Percentiles rank a stretch among this genome's conserved stretches.
phyloP scores from a whole-genome alignment of 1,140 invertebrate genomes.

The Drosophila ohnishii region DNA sequence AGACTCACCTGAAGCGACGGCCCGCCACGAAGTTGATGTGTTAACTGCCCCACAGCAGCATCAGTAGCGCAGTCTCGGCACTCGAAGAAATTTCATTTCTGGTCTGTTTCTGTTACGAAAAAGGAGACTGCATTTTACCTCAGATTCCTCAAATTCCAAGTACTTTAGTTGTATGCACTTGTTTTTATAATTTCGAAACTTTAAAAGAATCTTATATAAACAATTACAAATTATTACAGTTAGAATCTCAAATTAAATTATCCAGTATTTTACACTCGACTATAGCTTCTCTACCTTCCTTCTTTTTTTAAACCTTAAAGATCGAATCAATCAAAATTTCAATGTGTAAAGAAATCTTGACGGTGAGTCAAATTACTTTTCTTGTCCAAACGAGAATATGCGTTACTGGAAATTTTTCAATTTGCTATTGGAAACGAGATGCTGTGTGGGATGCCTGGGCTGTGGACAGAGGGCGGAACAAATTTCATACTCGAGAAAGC shows the following conservation, averaged over 20 bases:
- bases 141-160: too few species aligned
- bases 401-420: constrained; percentile 36
- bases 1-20: constrained; percentile 44
- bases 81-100: neutral
- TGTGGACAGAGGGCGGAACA: constrained; percentile 23
- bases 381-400: neutral
- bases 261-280: too few species aligned
- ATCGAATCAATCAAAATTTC: neutral
- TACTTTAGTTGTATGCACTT: too few species aligned
- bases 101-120: neutral
- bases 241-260: too few species aligned
- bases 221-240: too few species aligned
- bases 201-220: too few species aligned
- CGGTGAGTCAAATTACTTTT: neutral
- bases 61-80: constrained; percentile 4
- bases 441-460: neutral
- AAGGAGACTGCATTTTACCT: too few species aligned
- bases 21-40: constrained; percentile 35
- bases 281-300: neutral
- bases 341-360: neutral
- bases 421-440: constrained; percentile 20
- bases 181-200: too few species aligned
- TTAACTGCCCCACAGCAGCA: constrained; percentile 32
- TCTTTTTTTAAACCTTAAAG: neutral
- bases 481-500: constrained; percentile 61